A percentile compares a stretch with the other conserved stretches of the same genome.
These are phyloP conservation scores for Tachycineta bicolor DNA, from an alignment of 2,113 vertebrate genomes.

Conservation along the genomic window DNA sequence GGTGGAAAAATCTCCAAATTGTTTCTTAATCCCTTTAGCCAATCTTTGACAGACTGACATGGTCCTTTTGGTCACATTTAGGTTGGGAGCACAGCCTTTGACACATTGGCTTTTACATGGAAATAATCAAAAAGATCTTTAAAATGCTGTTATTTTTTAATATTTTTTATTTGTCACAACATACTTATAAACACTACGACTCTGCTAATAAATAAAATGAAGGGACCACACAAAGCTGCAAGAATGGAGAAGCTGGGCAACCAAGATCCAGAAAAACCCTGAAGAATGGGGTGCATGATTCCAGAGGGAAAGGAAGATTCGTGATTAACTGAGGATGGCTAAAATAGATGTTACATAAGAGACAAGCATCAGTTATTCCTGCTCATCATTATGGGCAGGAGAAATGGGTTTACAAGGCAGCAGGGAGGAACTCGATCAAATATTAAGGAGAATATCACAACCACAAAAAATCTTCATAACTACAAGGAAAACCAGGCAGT, in stretches of 20 bases:
- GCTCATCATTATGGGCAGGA: background rate
- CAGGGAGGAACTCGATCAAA: background rate
- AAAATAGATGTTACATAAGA: background rate
- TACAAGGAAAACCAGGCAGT: background rate
- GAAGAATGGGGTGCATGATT: background rate
- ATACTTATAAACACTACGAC: background rate
- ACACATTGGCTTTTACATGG: background rate
- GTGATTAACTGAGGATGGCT: background rate
- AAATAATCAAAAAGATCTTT: background rate
- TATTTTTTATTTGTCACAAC: background rate
- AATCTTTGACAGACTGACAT: background rate
- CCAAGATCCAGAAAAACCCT: background rate
- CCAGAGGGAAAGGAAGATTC: background rate
- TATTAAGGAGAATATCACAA: background rate
- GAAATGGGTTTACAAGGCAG: background rate
- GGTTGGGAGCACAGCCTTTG: background rate
- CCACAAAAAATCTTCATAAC: background rate
- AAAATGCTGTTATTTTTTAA: background rate
- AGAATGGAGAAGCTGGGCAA: background rate
- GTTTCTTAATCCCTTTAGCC: background rate
- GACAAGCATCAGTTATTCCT: slow-evolving; percentile 7
- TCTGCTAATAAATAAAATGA: background rate
- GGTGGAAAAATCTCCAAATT: background rate
- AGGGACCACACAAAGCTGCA: background rate
- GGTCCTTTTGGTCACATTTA: background rate